Evolutionary conservation across 1,140 invertebrate species (phyloP), one percentile per base, ranked within the genome.

Genomic region (Bombus consobrinus): DNA sequence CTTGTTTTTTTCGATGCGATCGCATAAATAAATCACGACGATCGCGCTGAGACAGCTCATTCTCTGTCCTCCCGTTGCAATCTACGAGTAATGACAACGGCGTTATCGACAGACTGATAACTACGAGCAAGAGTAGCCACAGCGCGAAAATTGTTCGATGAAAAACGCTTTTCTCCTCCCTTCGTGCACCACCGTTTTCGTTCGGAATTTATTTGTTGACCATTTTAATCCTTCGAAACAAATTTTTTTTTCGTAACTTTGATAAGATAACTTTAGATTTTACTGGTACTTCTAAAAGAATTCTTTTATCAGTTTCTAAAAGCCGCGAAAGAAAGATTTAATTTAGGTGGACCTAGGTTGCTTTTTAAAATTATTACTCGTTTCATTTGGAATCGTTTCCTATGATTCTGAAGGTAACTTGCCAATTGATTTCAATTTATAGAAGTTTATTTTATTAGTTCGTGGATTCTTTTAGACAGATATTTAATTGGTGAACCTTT

Each of bases 41-140:
- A 66, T 39, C 78, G 71, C 43, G 71, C 78, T 47, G 78, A 85
- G 84, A 68, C 73, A 83, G 73, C 73, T 85, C 84, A 81, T 85
- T 81, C 43, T 53, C 43, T 43, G 66, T 41, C 57, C 71, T 39
- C 72, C 83, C 77, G 74, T 81, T 59, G 69, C 84, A 72, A 85
- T 68, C 59, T 53, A 81, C 41, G 78, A 73, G 37, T 80, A 85
- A 74, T 80, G 84, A 85, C 43, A 81, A 73, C 53, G 84, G 69
- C 88, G 89, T 90, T 92, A 92, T 91, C 90, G 91, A 91, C 87
- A 91, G 90, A 72, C 53, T 74, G 69, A 57, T 81, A 81, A 72
- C 72, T 59, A 62, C 41, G 69, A 62, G 41, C 53, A 62, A 41
- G 77, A 64, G 77, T 64, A 64, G 59, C 62, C 66, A n/a, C 62